Conservation (phyloP, 37 sponge, comb jelly and placozoan genomes). For the Hexactinellida sp. region DNA sequence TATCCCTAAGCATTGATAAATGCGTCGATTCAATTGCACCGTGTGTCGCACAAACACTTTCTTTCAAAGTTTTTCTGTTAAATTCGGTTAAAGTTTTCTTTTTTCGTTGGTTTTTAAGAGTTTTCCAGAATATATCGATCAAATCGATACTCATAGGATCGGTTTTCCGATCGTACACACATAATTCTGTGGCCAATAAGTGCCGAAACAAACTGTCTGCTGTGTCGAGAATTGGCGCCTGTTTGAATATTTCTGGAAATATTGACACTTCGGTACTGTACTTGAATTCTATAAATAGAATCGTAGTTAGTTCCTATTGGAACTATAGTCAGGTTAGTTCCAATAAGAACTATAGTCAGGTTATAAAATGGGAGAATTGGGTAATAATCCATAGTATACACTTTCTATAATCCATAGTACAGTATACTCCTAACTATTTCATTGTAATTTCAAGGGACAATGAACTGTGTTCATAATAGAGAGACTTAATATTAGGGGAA, state of each 20-base stretch:
- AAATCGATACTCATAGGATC: neutral
- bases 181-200: neutral
- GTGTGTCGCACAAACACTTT: neutral
- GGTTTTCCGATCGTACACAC: neutral
- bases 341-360: too few species aligned
- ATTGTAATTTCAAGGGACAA: too few species aligned
- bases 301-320: too few species aligned
- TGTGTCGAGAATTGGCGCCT: neutral
- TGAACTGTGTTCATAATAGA: too few species aligned
- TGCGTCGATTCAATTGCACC: neutral
- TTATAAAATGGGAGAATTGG: too few species aligned
- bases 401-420: too few species aligned
- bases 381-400: too few species aligned
- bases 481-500: too few species aligned
- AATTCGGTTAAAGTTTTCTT: too few species aligned
- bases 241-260: neutral
- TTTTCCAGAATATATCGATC: neutral
- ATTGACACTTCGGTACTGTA: neutral
- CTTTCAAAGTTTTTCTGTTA: neutral
- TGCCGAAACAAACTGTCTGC: neutral
- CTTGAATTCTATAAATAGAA: neutral
- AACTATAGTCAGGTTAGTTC: too few species aligned
- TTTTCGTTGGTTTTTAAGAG: neutral
- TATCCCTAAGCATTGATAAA: neutral
- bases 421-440: too few species aligned